Conservation (phyloP, 2,113 vertebrate species). For the Zosterops lateralis region DNA sequence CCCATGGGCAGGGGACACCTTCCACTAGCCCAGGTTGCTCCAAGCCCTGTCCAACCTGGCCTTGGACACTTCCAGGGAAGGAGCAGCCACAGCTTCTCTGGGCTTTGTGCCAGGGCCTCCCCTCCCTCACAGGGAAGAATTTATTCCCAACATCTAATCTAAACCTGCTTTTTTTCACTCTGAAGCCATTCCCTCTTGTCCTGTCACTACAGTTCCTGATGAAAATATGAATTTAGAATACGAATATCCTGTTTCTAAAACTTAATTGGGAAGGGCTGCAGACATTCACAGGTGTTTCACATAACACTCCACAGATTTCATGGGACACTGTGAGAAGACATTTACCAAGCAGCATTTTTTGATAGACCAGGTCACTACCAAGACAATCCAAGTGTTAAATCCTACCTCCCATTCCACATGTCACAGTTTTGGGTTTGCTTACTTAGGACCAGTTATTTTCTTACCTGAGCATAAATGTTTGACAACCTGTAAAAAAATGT, state of each 20-base stretch:
- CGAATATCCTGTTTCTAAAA: neutral
- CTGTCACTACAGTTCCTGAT: neutral
- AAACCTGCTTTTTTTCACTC: neutral
- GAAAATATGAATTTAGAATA: neutral
- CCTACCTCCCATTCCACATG: neutral
- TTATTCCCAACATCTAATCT: neutral
- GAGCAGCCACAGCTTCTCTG: neutral
- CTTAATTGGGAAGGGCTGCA: neutral
- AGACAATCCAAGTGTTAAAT: rapidly evolving
- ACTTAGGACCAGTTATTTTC: conserved; percentile 38
- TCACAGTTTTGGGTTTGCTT: neutral
- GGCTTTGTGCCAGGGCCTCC: neutral
- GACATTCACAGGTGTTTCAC: neutral
- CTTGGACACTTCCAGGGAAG: neutral
- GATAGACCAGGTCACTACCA: neutral
- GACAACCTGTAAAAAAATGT: conserved; percentile 91
- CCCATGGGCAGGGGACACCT: neutral
- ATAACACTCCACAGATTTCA: neutral
- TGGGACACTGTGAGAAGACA: neutral
- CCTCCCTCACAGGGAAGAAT: neutral
- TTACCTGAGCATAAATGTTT: conserved; percentile 91
- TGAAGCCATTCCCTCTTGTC: neutral
- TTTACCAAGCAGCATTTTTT: neutral
- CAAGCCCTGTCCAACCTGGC: neutral
- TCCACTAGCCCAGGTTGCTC: neutral